These are phyloP conservation scores for Cryptocheilus praepositus DNA, from an alignment of 2,888 invertebrate species.

Conservation along the genomic window DNA sequence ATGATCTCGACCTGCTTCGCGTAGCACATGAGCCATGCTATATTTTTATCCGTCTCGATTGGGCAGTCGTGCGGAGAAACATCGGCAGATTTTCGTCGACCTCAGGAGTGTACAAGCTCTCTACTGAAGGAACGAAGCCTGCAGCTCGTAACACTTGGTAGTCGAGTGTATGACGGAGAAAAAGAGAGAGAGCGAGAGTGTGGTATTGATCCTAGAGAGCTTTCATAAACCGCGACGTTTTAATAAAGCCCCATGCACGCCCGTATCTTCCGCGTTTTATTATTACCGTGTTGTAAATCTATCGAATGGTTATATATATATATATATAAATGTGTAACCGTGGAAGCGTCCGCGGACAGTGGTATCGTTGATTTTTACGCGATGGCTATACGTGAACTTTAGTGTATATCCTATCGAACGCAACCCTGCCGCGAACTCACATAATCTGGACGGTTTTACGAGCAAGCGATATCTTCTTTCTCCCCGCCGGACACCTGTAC, in stretches of 20 bases:
- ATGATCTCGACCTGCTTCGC: too few species aligned
- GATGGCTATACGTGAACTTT: neutral
- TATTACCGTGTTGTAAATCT: constrained; percentile 40
- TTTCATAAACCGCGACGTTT: constrained; percentile 32
- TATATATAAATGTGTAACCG: too few species aligned
- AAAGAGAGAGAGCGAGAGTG: neutral
- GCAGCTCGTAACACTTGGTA: neutral
- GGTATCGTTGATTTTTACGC: constrained; percentile 32
- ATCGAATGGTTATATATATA: constrained; percentile 14
- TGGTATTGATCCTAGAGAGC: constrained; percentile 30
- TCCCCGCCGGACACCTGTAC: constrained; percentile 13
- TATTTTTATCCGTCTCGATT: constrained; percentile 18
- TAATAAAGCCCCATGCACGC: constrained; percentile 31
- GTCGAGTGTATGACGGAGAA: neutral
- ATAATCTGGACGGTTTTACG: constrained; percentile 47
- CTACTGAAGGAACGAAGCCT: neutral
- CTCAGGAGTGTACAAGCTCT: too few species aligned
- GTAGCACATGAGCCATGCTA: too few species aligned
- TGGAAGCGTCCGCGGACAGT: constrained; percentile 11
- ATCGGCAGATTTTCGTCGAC: neutral
- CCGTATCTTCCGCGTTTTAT: constrained; percentile 35
- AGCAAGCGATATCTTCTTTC: constrained; percentile 42
- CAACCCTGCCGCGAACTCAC: constrained; percentile 2
- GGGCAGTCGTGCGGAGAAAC: constrained; percentile 12
- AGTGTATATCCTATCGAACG: neutral